Evolutionary conservation across 2,797 vertebrate genomes (phyloP), one percentile per base, ranked within the genome.

Genomic region (Aselliscus stoliczkanus): DNA sequence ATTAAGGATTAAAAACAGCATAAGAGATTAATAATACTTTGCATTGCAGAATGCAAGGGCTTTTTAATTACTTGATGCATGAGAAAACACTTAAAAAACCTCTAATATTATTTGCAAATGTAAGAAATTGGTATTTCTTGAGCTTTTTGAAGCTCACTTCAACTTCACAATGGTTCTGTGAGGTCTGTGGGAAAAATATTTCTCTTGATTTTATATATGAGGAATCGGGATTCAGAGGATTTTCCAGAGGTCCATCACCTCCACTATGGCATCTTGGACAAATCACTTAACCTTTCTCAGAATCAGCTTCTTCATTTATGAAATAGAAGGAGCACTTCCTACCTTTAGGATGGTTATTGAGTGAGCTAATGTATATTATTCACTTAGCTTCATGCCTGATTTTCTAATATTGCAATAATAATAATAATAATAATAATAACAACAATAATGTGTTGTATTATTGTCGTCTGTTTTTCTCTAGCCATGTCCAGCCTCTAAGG

Each of bases 81-180:
- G 15, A 62, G 37, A 95, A 95, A 94, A 20, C 29, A 58, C 64
- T 87, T 67, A 14, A n/a, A 76, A 96, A 86, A 91, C 31, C 15
- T 84, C 70, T 90, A 93, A 94, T 67, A n/a, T 52, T 91, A 60
- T 95, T 93, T 81, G 56, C 72, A 94, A 91, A 92, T 75, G 50
- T 81, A 88, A 92, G 89, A 95, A 83, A 83, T 87, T 90, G 77
- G 44, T 77, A 90, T 85, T 97, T 93, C 42, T 89, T 92, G 75
- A 60, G n/a, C 25, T 85, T 81, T 93, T 54, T 96, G 62, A 50
- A 92, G 23, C 39, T 88, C 27, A 25, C 44, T 75, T 94, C 23
- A 82, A 67, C 58, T n/a, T 70, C 65, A 93, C 44, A 90, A 47
- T 56, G 42, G 25, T 93, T 86, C 42, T 94, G 9, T 72, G 44